Base-by-base conservation (phyloP, 2,113 vertebrate genomes). In the Ceyx cyanopectus region DNA sequence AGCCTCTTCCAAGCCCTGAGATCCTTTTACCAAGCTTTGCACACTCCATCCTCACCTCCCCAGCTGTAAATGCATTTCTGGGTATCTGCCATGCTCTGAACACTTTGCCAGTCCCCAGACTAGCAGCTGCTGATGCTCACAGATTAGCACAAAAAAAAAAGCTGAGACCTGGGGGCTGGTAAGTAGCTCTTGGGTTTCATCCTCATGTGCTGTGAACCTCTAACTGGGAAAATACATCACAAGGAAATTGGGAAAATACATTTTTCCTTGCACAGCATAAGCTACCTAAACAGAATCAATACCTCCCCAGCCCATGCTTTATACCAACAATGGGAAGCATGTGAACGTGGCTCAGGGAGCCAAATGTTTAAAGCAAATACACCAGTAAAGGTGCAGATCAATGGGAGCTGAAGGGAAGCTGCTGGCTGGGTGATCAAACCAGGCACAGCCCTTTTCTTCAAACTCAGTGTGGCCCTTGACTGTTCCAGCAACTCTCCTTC, bases 231-330 rank as follows among this genome's bases (percentile, higher is more conserved):
- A 87, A 91, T 43, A 56, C 9, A 1, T 68, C 66, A 75, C 50
- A 32, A 43, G 41, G 45, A 50, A 54, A 41, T n/a, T 14, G 63
- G 29, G 34, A 62, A 90, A 90, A 89, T 2, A 8, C 27, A 43
- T 66, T 86, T 62, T 56, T 81, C 54, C 50, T 60, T 41, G 30
- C 34, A 46, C 21, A 77, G 65, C 72, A 60, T 56, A 76, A 43
- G 68, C 56, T 89, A 58, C 87, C 80, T 62, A 74, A 83, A 85
- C 72, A 82, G 92, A 87, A 94, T 37, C 85, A 88, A 95, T 22
- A 92, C 60, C 18, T 66, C 43, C 45, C 30, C 37, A 37, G 37
- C 37, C 27, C 1, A 0, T 30, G 56, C 27, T 43, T 29, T 78
- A 84, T 26, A 78, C 61, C 32, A 74, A 58, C 13, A 60, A 54